phyloP scores from a whole-genome alignment of 2,797 vertebrate species.

The Sebastes matsubarae region DNA sequence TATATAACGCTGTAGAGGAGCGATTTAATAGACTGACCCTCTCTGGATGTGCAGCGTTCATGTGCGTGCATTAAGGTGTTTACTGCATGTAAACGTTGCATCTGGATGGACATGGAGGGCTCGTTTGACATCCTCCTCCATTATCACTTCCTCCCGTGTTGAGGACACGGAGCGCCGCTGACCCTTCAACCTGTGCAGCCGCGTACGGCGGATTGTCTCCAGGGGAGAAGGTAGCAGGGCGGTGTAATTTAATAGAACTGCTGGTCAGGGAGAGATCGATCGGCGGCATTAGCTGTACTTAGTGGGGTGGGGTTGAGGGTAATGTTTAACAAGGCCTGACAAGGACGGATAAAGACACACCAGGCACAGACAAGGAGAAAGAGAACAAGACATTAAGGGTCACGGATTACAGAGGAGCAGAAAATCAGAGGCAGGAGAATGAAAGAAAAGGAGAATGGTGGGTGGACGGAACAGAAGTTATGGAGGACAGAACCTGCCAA shows the following conservation, averaged over 20 bases:
- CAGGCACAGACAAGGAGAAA: background rate
- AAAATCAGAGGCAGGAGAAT: background rate
- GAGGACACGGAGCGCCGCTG: background rate
- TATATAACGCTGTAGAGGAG: constrained; percentile 19
- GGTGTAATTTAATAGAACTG: constrained; percentile 58
- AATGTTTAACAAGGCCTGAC: constrained; percentile 62
- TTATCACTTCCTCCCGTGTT: background rate
- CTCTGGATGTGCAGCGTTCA: background rate
- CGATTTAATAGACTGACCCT: constrained; percentile 23
- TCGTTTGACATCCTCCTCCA: constrained; percentile 6
- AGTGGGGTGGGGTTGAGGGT: constrained; percentile 22
- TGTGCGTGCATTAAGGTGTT: background rate
- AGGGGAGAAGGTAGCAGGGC: background rate
- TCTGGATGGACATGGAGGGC: background rate
- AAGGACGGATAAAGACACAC: constrained; percentile 41
- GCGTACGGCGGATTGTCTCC: background rate
- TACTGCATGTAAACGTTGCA: background rate
- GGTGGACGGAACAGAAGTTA: background rate
- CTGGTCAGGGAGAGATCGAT: constrained; percentile 48
- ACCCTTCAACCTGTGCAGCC: constrained; percentile 22
- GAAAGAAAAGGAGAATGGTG: background rate
- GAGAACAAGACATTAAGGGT: constrained; percentile 4
- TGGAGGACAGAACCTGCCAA: too few relatives aligned
- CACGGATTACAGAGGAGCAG: background rate
- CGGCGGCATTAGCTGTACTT: constrained; percentile 41